Evolutionary conservation across 37 sponge, comb jelly and placozoan species (phyloP), one percentile per base, ranked within the genome.

Genomic region (Aphrocallistes beatrix): DNA sequence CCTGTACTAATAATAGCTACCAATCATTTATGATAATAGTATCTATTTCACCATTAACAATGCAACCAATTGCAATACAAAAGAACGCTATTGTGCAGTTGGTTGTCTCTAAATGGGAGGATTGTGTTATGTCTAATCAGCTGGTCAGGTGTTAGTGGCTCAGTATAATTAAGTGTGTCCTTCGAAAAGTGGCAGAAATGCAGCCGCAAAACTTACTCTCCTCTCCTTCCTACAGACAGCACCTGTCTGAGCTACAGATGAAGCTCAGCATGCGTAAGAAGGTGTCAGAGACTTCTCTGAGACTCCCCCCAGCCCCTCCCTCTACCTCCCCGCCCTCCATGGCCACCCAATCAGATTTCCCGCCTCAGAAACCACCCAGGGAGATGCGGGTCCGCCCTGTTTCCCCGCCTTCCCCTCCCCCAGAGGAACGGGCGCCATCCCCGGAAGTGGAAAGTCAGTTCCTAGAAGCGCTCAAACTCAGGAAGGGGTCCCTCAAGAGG

Each of bases 401-500:
- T 47, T 21, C 13, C 17, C 49, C 49, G 17, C 13, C 49, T 47
- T 13, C 17, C 17, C 49, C 49, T 47, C 49, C 17, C 17, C 25
- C 21, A 13, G 17, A 3, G 17, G 17, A 3, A 1, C 25, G 75
- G 21, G 25, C 75, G 6, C 75, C 75, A 3, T 60, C 75, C n/a
- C 75, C 75, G 25, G 75, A 60, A 30, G 75, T 8, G 75, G 75
- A 60, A 19, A 60, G 75, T 30, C 3, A 19, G 34, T 60, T 60
- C 75, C 75, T 60, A 30, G 75, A 60, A 30, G 75, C 75, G 3
- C 75, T 60, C 75, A 60, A 28, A 13, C 28, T 30, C 75, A 60
- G n/a, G 75, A 60, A 60, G 75, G 75, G 75, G 75, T 60, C 75
- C 34, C 75, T 60, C 75, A 60, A 60, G 34, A 19, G 75, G 75